phyloP scores from a whole-genome alignment of 2,797 vertebrate genomes.

The Limnodromus scolopaceus region DNA sequence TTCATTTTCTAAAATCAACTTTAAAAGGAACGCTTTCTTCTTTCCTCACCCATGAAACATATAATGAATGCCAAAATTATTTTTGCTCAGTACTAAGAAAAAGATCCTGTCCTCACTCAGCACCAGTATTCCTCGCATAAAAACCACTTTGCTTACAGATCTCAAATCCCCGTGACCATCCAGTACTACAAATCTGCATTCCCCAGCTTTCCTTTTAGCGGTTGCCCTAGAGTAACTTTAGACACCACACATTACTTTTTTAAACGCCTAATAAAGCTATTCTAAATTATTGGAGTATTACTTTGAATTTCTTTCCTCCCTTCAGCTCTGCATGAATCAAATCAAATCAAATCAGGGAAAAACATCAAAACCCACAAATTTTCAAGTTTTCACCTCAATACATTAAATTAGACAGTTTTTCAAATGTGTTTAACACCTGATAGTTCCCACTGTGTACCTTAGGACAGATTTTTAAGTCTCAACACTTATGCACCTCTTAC shows the following conservation, averaged over 20 bases:
- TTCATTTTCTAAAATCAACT: constrained; percentile 44
- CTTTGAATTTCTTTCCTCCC: background rate
- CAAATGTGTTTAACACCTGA: background rate
- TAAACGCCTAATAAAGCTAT: background rate
- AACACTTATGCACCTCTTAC: background rate
- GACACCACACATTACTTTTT: background rate
- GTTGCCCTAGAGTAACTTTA: background rate
- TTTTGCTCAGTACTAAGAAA: constrained; percentile 1
- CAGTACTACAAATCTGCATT: background rate
- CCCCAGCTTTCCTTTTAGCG: background rate
- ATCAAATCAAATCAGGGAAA: background rate
- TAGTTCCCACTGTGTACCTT: background rate
- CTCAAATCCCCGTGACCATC: background rate
- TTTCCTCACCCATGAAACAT: background rate
- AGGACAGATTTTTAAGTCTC: background rate
- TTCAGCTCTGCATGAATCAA: background rate
- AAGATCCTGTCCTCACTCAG: background rate
- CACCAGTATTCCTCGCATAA: background rate
- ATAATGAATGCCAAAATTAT: constrained; percentile 14
- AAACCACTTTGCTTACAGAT: background rate
- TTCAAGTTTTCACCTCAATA: background rate
- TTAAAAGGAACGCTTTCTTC: constrained; percentile 22
- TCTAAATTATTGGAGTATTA: background rate
- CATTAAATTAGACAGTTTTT: background rate
- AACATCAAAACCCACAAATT: background rate